Evolutionary conservation across 1,140 invertebrate species (phyloP), one percentile per base, ranked within the genome.

Genomic region (Drosophila equinoxialis): DNA sequence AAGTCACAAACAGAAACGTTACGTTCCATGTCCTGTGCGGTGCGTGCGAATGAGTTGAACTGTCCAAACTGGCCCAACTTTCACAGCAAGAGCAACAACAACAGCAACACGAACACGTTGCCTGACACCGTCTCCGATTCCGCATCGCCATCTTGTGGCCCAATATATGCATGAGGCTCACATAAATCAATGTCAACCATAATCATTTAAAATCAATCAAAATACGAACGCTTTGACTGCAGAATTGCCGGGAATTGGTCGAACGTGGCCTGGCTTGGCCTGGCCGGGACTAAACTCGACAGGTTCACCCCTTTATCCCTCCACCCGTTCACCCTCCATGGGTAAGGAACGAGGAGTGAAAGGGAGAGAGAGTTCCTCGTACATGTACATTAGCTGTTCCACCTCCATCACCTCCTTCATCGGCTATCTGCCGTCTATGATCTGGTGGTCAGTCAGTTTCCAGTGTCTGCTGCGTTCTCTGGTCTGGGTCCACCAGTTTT

Each of bases 141-240:
- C 57, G 67, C 65, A 71, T 70, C 57, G 70, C 81, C 74, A 79
- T 85, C 77, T 77, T 85, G 73, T 90, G 89, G 78, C 89, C 89
- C 89, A 91, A 89, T 91, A 91, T 91, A 91, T 89, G 83, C 89
- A 91, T 85, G 89, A 74, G 76, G 79, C 79, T 73, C 83, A 90
- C 90, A 91, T 91, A 91, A 91, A 91, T 91, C 90, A 91, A 90
- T 91, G 90, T 91, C 90, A 91, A 91, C 90, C 83, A 87, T 91
- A 91, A 91, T 91, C 90, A 91, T 91, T 91, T 91, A 91, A 91
- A 91, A 91, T 91, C 90, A 91, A 91, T 91, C 90, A 91, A 91
- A 91, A 91, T 91, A 76, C 90, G 83, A 91, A 87, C 90, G 90
- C 90, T 89, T 89, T 85, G 89, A 85, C 83, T 91, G 84, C 84